Base-by-base conservation (phyloP, 1,140 invertebrate genomes). In the Eumeta japonica region DNA sequence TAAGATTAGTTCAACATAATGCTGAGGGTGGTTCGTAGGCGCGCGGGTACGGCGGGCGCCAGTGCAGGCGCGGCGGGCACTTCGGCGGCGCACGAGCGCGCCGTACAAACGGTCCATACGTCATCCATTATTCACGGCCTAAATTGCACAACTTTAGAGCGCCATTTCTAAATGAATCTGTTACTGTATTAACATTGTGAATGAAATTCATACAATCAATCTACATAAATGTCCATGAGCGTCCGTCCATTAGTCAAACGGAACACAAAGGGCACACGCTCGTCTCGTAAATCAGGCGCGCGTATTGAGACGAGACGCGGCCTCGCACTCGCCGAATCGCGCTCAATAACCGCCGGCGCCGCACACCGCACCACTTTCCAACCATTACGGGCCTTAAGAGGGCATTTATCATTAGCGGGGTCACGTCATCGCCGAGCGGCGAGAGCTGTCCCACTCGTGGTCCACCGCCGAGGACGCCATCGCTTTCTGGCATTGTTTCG, bases 151-250 rank as follows among this genome's bases (percentile, higher is more conserved):
- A 74, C 60, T 74, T 70, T 67, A 70, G 60, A 74, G 62, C 62
- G 68, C 66, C 62, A 71, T 74, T 74, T 71, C 70, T 70, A 74
- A 74, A 71, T 74, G 70, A 74, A 74, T 71, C 70, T 74, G 66
- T 74, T 71, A 70, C 51, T 71, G 70, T 74, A 74, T 74, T 74
- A 74, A 71, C 70, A 71, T 71, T 70, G 66, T 74, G 66, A 74
- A 74, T 74, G 71, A 74, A 74, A 74, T 74, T 74, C 54, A 74
- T 71, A 71, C 66, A 74, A 74, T 74, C 65, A 74, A 71, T 74
- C 70, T 74, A 74, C 70, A 74, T 71, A 74, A 74, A 70, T 70
- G 70, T 74, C 66, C 63, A 62, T 71, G 66, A 67, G 64, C 64
- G 66, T 66, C 60, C 57, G 65, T 68, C 70, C 70, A 74, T 74